A percentile compares a stretch with the other conserved stretches of the same genome.
These are phyloP conservation scores for Pungitius pungitius DNA, from an alignment of 2,113 vertebrate genomes.

Conservation along the genomic window DNA sequence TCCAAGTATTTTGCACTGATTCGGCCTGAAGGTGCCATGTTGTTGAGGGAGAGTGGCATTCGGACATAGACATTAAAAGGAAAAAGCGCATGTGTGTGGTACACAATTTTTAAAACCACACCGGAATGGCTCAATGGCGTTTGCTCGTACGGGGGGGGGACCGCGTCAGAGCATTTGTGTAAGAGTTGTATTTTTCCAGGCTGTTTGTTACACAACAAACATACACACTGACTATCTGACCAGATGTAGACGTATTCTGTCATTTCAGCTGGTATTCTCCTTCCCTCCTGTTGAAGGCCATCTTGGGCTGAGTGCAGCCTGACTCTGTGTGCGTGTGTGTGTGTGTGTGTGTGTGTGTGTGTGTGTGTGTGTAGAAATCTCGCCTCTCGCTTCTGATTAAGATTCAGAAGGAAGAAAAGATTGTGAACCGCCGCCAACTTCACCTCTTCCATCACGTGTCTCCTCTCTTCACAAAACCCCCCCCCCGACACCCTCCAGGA, in stretches of 20 bases:
- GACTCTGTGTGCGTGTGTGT: slow-evolving; percentile 8
- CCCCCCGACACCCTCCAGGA: slow-evolving; percentile 12
- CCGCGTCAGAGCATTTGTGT: not conserved
- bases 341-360: slow-evolving; percentile 10
- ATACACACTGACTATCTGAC: not conserved
- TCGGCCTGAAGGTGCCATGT: slow-evolving; percentile 32
- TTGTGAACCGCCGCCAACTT: not conserved
- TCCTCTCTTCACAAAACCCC: slow-evolving; percentile 6
- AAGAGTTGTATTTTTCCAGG: not conserved
- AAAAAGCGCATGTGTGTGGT: slow-evolving; percentile 36
- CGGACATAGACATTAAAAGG: slow-evolving; percentile 52
- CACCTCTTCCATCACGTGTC: not conserved
- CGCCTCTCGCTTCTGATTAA: slow-evolving; percentile 2
- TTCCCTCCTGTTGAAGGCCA: not conserved
- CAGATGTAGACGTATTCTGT: not conserved
- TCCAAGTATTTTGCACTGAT: slow-evolving; percentile 40
- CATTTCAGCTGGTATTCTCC: not conserved
- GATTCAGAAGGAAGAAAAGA: not conserved
- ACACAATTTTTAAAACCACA: slow-evolving; percentile 22
- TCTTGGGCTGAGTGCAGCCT: not conserved
- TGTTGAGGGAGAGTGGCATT: slow-evolving; percentile 16
- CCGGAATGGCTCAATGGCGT: too few species aligned
- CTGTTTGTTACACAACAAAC: not conserved
- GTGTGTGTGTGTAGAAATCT: not conserved
- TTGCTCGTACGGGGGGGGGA: not conserved